phyloP scores from a whole-genome alignment of 2,888 invertebrate genomes.

The Polylopha cassiicola region DNA sequence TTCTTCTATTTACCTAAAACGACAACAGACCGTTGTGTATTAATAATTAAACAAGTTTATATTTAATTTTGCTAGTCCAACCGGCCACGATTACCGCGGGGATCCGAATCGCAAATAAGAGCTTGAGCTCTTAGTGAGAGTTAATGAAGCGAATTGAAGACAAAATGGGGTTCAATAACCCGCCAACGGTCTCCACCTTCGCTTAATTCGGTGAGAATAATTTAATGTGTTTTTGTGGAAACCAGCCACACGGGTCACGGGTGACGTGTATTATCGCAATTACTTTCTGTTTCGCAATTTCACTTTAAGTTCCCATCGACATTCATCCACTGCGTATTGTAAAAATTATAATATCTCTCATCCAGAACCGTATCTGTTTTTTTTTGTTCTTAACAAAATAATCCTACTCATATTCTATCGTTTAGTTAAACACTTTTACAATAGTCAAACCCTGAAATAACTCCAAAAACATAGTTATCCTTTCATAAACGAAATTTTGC shows the following conservation, averaged over 20 bases:
- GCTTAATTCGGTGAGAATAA: constrained; percentile 47
- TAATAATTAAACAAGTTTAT: no score
- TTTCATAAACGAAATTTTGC: constrained; percentile 42
- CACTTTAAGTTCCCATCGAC: constrained; percentile 19
- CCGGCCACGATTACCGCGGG: constrained; percentile 21
- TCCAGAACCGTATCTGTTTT: no score
- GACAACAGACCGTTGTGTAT: no score
- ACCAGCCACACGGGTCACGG: constrained; percentile 27
- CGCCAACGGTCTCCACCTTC: constrained; percentile 46
- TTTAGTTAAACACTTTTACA: no score
- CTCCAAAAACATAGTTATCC: constrained; percentile 9
- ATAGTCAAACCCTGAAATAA: no score
- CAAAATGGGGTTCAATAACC: constrained; percentile 52
- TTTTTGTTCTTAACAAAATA: no score
- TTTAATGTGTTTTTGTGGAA: constrained; percentile 48
- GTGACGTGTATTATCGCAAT: constrained; percentile 10
- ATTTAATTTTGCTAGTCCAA: constrained; percentile 11
- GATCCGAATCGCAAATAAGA: constrained; percentile 22
- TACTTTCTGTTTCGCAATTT: constrained; percentile 22
- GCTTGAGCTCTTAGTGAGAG: constrained; percentile 31
- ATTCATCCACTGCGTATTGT: constrained; percentile 17
- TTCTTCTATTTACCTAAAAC: no score
- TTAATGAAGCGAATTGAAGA: constrained; percentile 56
- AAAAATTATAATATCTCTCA: no score
- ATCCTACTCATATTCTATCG: no score